These are phyloP conservation scores for Ptychoptera contaminata DNA, from an alignment of 2,888 invertebrate genomes.

Conservation along the genomic window DNA sequence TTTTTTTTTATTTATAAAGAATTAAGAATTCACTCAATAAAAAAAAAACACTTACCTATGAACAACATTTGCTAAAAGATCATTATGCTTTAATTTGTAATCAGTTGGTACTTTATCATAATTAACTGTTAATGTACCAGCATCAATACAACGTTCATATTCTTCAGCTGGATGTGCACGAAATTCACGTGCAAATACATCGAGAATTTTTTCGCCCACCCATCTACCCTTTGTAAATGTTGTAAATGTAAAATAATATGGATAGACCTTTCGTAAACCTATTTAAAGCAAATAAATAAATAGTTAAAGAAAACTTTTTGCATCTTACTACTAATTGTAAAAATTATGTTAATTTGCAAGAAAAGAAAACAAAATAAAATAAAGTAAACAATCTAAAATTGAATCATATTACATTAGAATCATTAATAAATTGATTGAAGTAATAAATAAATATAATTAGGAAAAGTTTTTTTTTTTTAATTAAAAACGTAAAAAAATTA, in stretches of 20 bases:
- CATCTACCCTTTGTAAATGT: constrained; percentile 93
- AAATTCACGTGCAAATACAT: constrained; percentile 87
- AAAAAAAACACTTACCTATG: constrained; percentile 70
- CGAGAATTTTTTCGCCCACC: constrained; percentile 85
- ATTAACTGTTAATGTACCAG: constrained; percentile 85
- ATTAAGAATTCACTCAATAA: too few relatives aligned
- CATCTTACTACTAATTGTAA: too few relatives aligned
- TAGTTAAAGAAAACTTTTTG: too few relatives aligned
- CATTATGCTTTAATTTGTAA: constrained; percentile 84
- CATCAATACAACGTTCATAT: constrained; percentile 80
- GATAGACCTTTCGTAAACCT: constrained; percentile 92
- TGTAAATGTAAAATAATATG: constrained; percentile 92
- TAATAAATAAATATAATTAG: too few relatives aligned
- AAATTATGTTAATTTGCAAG: too few relatives aligned
- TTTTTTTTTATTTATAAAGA: too few relatives aligned
- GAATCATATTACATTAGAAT: too few relatives aligned
- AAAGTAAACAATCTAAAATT: too few relatives aligned
- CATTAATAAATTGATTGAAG: too few relatives aligned
- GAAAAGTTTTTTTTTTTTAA: too few relatives aligned
- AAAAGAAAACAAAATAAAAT: too few relatives aligned
- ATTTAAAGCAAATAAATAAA: constrained; percentile 19
- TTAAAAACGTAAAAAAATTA: neutral
- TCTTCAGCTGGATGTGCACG: constrained; percentile 86
- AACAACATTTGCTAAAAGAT: constrained; percentile 80
- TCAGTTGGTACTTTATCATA: constrained; percentile 82